These are phyloP conservation scores for Parnassius orleans DNA, from an alignment of 2,888 invertebrate genomes.

Conservation along the genomic window DNA sequence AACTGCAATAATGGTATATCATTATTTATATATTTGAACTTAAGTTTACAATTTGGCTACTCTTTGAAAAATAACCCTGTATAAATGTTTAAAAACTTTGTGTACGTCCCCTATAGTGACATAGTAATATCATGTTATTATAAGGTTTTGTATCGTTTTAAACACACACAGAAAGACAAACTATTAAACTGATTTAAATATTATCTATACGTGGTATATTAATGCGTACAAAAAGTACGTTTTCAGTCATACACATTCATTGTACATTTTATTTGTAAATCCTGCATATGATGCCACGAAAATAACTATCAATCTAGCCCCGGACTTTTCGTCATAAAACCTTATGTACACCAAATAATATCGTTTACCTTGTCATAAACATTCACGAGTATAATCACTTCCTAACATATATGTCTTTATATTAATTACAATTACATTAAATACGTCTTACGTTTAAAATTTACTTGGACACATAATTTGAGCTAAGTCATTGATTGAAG, in stretches of 20 bases:
- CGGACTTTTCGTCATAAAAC: conserved; percentile 4
- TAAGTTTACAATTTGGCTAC: no score
- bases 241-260: neutral
- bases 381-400: conserved; percentile 62
- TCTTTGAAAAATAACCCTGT: no score
- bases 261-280: neutral
- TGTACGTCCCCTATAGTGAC: neutral
- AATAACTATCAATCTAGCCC: conserved; percentile 7
- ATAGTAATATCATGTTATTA: conserved; percentile 24
- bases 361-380: conserved; percentile 67
- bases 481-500: conserved; percentile 59
- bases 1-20: no score
- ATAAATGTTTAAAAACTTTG: neutral
- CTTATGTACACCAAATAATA: conserved; percentile 66
- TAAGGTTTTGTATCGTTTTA: conserved; percentile 15
- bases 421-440: conserved; percentile 44
- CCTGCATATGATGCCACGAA: neutral
- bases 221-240: conserved; percentile 4
- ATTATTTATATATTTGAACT: no score
- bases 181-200: no score
- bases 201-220: neutral
- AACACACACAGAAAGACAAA: no score
- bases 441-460: conserved; percentile 48
- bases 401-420: conserved; percentile 67
- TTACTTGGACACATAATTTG: conserved; percentile 72